Evolutionary conservation across 2,888 invertebrate species (phyloP), one percentile per base, ranked within the genome.

Genomic region (Spialia ferax): DNA sequence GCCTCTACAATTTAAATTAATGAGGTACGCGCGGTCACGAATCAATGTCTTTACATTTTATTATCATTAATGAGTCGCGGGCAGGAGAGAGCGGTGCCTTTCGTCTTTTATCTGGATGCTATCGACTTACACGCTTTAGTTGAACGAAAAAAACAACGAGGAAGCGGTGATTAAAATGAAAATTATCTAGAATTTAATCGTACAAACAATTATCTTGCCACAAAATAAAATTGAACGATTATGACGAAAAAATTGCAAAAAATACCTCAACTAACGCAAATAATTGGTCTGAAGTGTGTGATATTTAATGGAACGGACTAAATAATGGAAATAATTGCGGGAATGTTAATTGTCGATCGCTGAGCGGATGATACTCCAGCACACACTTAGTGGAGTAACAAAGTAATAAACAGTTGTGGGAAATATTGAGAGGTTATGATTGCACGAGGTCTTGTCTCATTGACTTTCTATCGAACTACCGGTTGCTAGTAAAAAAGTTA

Each of bases 291-390:
- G 71, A 54, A 65, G 56, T 54, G 71, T 63, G 63, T 70, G 66
- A 71, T 72, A 79, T 82, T 78, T 81, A 82, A 80, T 82, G 76
- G 80, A 79, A 79, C 79, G 81, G 71, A 79, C 82, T 79, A 78
- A 78, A 77, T 84, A 83, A 85, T 83, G 77, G 81, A 68, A 74
- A 78, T 85, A 84, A 88, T 86, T 85, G 85, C 80, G 75, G 78
- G 84, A 85, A 88, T 88, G 82, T 88, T 87, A 90, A 89, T 89
- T 84, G 86, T 81, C 79, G 82, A 81, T 81, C 74, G 80, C 74
- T 70, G 74, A 77, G 79, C 74, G 75, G 78, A 79, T 78, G 76
- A 77, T 80, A 69, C 70, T 48, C 11, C 50, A 15, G 59, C 50
- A 38, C 26, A 45, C 29, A 64, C 55, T 65, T 59, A 59, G 65